Evolutionary conservation across 2,113 vertebrate genomes (phyloP).

Genomic region (Myrmecobius fasciatus): DNA sequence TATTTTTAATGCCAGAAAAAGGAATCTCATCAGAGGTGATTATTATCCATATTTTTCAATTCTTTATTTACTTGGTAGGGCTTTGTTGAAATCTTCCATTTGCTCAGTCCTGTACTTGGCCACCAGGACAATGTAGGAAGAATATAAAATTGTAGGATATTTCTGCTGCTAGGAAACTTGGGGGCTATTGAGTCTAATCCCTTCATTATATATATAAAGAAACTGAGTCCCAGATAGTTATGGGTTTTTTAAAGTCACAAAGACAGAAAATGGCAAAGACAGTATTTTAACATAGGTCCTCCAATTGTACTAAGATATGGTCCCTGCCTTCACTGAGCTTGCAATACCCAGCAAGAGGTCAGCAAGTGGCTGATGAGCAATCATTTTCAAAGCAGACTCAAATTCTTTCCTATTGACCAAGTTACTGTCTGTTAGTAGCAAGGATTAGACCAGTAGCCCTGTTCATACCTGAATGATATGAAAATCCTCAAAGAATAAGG

Average conservation of each 20-base stretch:
- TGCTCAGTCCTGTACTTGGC: neutral
- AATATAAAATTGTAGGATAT: neutral
- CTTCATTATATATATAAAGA: neutral
- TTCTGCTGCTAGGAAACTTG: neutral
- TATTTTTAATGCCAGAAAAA: neutral
- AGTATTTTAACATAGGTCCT: neutral
- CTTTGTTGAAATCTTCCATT: neutral
- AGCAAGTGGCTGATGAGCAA: neutral
- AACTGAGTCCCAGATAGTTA: neutral
- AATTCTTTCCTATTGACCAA: neutral
- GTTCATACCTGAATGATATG: neutral
- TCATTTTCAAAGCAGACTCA: neutral
- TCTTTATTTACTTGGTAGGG: neutral
- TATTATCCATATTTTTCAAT: neutral
- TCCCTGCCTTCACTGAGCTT: neutral
- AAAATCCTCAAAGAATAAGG: neutral
- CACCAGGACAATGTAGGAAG: neutral
- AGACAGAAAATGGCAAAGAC: neutral
- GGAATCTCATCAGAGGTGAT: neutral
- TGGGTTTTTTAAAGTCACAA: neutral
- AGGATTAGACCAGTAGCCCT: neutral
- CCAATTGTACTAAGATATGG: neutral
- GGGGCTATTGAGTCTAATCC: neutral
- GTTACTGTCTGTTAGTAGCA: neutral
- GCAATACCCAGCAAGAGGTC: neutral